A percentile compares a stretch with the other conserved stretches of the same genome.
phyloP scores from a whole-genome alignment of 2,888 invertebrate genomes.

The Tromatobia lineatoria region DNA sequence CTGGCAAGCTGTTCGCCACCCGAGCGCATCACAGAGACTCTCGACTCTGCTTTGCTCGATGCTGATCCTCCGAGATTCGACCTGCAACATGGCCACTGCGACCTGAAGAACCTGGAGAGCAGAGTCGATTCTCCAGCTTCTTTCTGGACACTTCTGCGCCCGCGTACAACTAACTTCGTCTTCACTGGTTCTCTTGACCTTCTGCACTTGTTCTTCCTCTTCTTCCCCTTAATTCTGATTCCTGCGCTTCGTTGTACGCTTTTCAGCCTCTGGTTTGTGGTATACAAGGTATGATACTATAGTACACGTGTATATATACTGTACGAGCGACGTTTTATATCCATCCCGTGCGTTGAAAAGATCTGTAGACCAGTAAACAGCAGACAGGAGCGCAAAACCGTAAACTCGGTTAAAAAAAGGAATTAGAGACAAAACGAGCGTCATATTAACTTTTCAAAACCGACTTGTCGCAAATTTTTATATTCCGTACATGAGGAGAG shows the following conservation, averaged over 20 bases:
- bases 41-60: slow-evolving; percentile 41
- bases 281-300: not conserved
- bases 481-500: too few species aligned
- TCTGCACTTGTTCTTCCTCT: slow-evolving; percentile 52
- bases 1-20: slow-evolving; percentile 73
- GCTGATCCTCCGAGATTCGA: slow-evolving; percentile 48
- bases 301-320: not conserved
- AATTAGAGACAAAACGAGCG: too few species aligned
- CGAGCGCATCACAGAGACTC: slow-evolving; percentile 57
- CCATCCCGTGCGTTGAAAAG: not conserved
- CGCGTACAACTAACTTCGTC: slow-evolving; percentile 47
- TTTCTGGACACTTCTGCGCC: slow-evolving; percentile 70
- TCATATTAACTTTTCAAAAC: too few species aligned
- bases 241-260: not conserved
- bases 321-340: not conserved
- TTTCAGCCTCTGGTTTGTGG: slow-evolving; percentile 21
- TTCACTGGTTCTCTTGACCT: slow-evolving; percentile 32
- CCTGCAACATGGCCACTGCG: slow-evolving; percentile 45
- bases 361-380: not conserved
- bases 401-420: too few species aligned
- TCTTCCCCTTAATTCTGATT: slow-evolving; percentile 48
- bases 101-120: slow-evolving; percentile 48
- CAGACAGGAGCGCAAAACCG: too few species aligned
- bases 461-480: too few species aligned
- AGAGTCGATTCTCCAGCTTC: slow-evolving; percentile 55